phyloP scores from a whole-genome alignment of 2,113 vertebrate genomes.

The Sebastes schlegelii region DNA sequence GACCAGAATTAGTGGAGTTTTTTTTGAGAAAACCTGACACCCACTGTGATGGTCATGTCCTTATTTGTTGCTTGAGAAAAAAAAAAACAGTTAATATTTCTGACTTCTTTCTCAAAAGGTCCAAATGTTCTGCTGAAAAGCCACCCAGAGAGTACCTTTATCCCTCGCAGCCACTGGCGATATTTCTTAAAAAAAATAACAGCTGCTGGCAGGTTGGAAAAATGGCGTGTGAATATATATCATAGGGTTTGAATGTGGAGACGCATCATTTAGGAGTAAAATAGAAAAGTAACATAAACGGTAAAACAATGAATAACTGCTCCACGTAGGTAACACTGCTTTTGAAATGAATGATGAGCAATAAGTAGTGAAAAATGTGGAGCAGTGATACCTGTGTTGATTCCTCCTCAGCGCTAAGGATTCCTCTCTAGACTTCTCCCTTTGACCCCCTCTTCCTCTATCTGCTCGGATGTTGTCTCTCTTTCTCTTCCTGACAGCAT shows the following conservation, averaged over 20 bases:
- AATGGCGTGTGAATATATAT: not conserved
- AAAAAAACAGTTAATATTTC: not conserved
- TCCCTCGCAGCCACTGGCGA: not conserved
- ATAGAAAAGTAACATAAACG: not conserved
- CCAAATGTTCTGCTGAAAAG: not conserved
- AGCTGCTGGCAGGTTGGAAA: not conserved
- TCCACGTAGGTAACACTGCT: not conserved
- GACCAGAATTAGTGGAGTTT: not conserved
- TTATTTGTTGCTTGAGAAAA: not conserved
- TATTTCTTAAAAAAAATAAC: not conserved
- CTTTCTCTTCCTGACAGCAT: constrained; percentile 61
- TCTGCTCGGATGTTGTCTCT: constrained; percentile 37
- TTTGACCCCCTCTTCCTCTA: constrained; percentile 40
- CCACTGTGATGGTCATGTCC: too few species aligned
- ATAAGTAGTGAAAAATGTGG: not conserved
- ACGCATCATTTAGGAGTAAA: not conserved
- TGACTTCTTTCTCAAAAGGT: not conserved
- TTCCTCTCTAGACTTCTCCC: constrained; percentile 42
- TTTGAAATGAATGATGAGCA: not conserved
- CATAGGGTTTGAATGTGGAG: too few species aligned
- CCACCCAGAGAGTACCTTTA: not conserved
- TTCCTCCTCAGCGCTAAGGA: not conserved
- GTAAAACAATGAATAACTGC: not conserved
- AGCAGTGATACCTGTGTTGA: not conserved
- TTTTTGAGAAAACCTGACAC: not conserved